Evolutionary conservation across 1,140 invertebrate genomes (phyloP), one percentile per base, ranked within the genome.

Genomic region (Chionoecetes opilio): DNA sequence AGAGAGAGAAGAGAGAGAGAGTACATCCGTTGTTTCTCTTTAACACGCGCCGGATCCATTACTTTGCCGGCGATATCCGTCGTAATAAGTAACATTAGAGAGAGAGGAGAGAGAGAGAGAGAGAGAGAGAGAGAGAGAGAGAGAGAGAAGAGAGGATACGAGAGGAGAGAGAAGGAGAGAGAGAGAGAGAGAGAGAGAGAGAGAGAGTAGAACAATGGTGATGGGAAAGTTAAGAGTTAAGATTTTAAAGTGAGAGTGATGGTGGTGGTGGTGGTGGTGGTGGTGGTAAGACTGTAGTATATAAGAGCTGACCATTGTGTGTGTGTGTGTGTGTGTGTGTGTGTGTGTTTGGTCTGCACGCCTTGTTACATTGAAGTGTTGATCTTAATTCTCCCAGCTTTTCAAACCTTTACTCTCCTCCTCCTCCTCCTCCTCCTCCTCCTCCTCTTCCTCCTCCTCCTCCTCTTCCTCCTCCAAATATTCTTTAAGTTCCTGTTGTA

Each of bases 101-200:
- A 46, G 41, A 46, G 46, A 3, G 46, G 5, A 53, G 46, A 53
- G 46, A 53, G 46, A 53, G 46, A 53, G 46, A 75, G 63, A 87
- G 85, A 37, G 32, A 37, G 85, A 38, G 85, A 87, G 85, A 87
- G 85, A 87, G 85, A 87, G 85, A 87, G 85, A 87, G 85, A 87
- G 85, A 87, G 85, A 87, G 85, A 87, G 85, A 87, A 87, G 85
- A 87, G 85, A 87, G 85, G 34, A 32, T 34, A 32, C 32, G 85
- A 87, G 85, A 87, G 85, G 85, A 87, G 85, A 87, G 85, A 87
- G 85, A 87, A 32, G 34, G 85, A 87, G 85, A 87, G 85, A 87
- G 85, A 87, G 85, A 87, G 85, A 87, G 85, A 87, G 85, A 87
- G 85, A 87, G 85, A 87, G 85, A 87, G 85, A 87, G 85, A 87